Evolutionary conservation across 2,797 vertebrate genomes (phyloP).

Genomic region (Halcyon chelicuti): DNA sequence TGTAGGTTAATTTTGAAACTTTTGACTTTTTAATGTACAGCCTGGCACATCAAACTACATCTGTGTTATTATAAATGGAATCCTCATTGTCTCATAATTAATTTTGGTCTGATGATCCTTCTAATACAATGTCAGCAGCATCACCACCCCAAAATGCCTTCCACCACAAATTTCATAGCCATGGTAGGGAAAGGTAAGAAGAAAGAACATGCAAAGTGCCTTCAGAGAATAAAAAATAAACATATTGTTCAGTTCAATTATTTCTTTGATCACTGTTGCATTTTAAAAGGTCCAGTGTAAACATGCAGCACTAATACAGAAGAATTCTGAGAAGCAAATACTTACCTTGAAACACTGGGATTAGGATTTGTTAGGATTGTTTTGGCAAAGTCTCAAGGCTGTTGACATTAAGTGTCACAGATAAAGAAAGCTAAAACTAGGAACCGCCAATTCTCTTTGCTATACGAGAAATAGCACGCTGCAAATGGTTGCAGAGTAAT

Average conservation of each 20-base stretch:
- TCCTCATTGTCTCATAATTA: conserved; percentile 36
- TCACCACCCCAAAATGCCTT: conserved; percentile 40
- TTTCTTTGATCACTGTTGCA: conserved; percentile 51
- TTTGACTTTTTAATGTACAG: conserved; percentile 55
- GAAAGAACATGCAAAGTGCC: conserved; percentile 64
- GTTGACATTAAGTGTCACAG: conserved; percentile 66
- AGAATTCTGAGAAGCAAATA: conserved; percentile 70
- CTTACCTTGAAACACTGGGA: conserved; percentile 71
- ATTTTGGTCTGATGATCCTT: conserved; percentile 54
- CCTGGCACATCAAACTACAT: conserved; percentile 7
- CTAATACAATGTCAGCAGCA: conserved; percentile 32
- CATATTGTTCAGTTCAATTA: conserved; percentile 22
- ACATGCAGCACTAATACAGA: conserved; percentile 72
- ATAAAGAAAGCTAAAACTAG: conserved; percentile 58
- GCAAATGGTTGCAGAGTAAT: conserved; percentile 74
- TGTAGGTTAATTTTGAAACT: conserved; percentile 30
- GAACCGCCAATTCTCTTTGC: conserved; percentile 60
- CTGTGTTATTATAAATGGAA: conserved; percentile 29
- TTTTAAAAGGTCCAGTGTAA: conserved; percentile 55
- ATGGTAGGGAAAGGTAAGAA: conserved; percentile 27
- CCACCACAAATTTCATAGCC: conserved; percentile 34
- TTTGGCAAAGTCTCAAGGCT: conserved; percentile 68
- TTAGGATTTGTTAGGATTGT: conserved; percentile 71
- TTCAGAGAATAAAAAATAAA: conserved; percentile 42
- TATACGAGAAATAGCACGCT: conserved; percentile 55